phyloP scores from a whole-genome alignment of 2,113 vertebrate genomes.

The Gorsachius goisagi region DNA sequence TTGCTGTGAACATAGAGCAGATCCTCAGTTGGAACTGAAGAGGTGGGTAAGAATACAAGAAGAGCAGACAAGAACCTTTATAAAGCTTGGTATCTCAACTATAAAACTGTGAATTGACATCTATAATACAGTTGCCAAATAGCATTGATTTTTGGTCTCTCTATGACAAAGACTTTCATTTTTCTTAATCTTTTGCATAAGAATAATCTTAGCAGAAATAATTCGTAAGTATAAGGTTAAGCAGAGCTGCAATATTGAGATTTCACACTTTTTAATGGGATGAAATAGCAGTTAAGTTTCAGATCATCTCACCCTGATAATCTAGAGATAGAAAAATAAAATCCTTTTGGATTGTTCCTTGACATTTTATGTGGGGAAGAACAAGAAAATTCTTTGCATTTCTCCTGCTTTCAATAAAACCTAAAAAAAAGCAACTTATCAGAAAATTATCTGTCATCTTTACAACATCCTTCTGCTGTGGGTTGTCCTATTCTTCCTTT shows the following conservation, averaged over 20 bases:
- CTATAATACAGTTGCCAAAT: background rate
- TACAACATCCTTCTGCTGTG: background rate
- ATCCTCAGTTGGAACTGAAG: background rate
- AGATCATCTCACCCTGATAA: background rate
- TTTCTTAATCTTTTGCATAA: background rate
- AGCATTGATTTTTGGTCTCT: background rate
- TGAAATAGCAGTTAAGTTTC: background rate
- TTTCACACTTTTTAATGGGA: background rate
- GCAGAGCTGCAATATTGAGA: background rate
- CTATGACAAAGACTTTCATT: background rate
- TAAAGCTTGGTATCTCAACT: background rate
- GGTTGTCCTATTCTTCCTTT: background rate
- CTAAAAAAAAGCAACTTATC: background rate
- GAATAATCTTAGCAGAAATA: background rate
- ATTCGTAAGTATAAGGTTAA: background rate
- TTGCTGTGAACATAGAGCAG: background rate
- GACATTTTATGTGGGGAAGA: background rate
- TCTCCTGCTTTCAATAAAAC: background rate
- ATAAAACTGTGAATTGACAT: background rate
- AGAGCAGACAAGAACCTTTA: background rate
- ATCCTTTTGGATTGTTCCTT: background rate
- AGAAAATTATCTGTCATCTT: background rate
- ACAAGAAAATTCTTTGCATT: background rate
- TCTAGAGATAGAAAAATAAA: background rate
- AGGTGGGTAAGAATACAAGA: background rate